These are phyloP conservation scores for Echinometra lucunter DNA, from an alignment of 53 echinoderm and acorn worm genomes.

Conservation along the genomic window DNA sequence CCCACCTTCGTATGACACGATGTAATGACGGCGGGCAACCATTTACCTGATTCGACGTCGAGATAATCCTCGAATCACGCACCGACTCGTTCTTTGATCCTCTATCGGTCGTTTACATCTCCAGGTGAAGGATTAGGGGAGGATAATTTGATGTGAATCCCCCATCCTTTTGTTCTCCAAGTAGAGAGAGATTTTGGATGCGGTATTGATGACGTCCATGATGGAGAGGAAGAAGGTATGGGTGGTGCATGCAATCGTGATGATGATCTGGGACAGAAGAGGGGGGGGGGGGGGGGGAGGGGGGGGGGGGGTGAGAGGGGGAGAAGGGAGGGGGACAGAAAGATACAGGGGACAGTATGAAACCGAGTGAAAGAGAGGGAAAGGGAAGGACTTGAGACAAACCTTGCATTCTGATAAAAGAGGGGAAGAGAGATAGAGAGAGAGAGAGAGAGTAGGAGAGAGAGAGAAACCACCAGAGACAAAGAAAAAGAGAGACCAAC, in stretches of 20 bases:
- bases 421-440: not conserved
- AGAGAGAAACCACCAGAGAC: too few species aligned
- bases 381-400: not conserved
- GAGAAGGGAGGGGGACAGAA: not conserved
- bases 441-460: not conserved
- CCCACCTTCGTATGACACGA: not conserved
- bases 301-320: not conserved
- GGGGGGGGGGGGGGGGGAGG: too few species aligned
- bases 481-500: too few species aligned
- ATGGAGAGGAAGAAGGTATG: not conserved
- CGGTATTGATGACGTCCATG: not conserved
- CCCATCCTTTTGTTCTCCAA: not conserved
- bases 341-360: not conserved
- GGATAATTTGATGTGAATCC: conserved; percentile 47
- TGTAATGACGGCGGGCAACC: not conserved
- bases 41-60: not conserved
- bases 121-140: conserved; percentile 24
- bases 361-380: not conserved
- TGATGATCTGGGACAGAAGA: not conserved
- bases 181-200: not conserved
- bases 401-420: too few species aligned
- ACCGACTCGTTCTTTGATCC: not conserved
- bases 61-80: conserved; percentile 25
- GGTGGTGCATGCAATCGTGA: not conserved
- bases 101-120: not conserved